Evolutionary conservation across 2,888 invertebrate species (phyloP).

Genomic region (Brenthis daphne): DNA sequence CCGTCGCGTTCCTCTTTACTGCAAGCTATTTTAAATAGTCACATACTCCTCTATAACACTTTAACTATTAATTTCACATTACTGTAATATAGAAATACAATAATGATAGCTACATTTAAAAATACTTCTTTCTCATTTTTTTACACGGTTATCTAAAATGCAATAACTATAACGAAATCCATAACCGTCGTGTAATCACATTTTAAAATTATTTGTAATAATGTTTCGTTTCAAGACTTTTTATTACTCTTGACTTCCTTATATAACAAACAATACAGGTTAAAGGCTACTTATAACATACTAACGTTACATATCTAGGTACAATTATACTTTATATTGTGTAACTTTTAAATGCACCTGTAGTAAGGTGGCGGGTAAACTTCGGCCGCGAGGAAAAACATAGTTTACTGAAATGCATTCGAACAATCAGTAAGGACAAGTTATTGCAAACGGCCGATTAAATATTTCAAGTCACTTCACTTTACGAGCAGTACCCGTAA

Average conservation of each 20-base stretch:
- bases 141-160: no score
- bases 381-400: slow-evolving; percentile 48
- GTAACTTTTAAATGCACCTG: background rate
- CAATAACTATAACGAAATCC: no score
- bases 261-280: no score
- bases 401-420: background rate
- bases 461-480: slow-evolving; percentile 46
- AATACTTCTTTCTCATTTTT: no score
- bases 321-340: background rate
- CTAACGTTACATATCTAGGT: background rate
- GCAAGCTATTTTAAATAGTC: background rate
- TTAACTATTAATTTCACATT: background rate
- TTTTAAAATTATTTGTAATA: no score
- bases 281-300: background rate
- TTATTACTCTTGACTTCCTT: no score
- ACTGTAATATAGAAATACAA: background rate
- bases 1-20: slow-evolving; percentile 7
- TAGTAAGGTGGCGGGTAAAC: slow-evolving; percentile 2
- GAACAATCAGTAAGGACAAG: slow-evolving; percentile 46
- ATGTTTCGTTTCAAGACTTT: no score
- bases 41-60: background rate
- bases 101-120: no score
- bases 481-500: slow-evolving; percentile 44
- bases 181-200: no score
- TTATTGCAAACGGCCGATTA: slow-evolving; percentile 46